A percentile compares a stretch with the other conserved stretches of the same genome.
Evolutionary conservation across 2,797 vertebrate species (phyloP).

Genomic region (Sphenodon punctatus): DNA sequence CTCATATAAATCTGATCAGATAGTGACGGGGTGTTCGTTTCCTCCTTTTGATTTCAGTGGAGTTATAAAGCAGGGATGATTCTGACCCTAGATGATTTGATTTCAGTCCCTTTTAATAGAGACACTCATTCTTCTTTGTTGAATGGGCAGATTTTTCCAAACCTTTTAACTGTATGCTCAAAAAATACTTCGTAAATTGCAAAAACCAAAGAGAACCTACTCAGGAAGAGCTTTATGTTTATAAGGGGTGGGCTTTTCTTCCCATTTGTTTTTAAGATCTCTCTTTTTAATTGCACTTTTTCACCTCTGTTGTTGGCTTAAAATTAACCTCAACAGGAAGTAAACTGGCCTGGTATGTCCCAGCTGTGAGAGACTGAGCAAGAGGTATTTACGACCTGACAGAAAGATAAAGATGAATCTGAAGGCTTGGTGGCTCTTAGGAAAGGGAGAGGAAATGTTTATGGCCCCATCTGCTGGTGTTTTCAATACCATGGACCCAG

Average conservation of each 20-base stretch:
- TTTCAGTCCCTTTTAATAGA: neutral
- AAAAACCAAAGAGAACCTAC: neutral
- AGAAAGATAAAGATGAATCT: constrained; percentile 74
- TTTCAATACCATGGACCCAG: constrained; percentile 68
- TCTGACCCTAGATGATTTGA: neutral
- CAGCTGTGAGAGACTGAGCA: constrained; percentile 70
- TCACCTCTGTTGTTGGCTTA: neutral
- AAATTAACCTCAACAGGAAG: constrained; percentile 67
- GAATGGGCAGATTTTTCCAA: no score
- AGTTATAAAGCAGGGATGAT: rapidly evolving
- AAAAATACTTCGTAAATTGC: neutral
- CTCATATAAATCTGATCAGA: no score
- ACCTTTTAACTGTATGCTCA: no score
- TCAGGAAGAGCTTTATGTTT: rapidly evolving
- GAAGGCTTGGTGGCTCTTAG: constrained; percentile 65
- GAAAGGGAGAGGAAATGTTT: constrained; percentile 75
- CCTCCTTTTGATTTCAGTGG: neutral
- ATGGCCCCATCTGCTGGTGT: constrained; percentile 75
- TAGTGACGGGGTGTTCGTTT: no score
- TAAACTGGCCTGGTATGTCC: constrained; percentile 48
- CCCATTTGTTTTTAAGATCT: neutral
- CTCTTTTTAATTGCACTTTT: neutral
- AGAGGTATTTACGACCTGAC: constrained; percentile 79
- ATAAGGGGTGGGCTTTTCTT: neutral
- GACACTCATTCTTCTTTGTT: neutral